These are phyloP conservation scores for Dasypus novemcinctus DNA, from an alignment of 2,113 vertebrate species.

Conservation along the genomic window DNA sequence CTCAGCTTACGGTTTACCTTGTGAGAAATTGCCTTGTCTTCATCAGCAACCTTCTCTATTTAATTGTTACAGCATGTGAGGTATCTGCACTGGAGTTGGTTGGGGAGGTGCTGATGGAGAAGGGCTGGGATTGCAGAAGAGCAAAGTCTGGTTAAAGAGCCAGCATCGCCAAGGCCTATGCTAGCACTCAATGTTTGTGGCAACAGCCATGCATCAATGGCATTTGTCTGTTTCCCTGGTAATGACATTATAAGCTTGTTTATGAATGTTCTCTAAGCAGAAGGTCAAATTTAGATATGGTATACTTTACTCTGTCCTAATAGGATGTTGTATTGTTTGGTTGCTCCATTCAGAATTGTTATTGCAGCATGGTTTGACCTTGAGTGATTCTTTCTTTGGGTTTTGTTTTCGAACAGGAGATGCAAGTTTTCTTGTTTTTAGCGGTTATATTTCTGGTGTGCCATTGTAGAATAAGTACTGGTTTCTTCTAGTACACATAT, in stretches of 20 bases:
- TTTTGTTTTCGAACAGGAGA: background rate
- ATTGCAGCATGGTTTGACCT: background rate
- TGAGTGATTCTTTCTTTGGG: background rate
- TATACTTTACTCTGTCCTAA: background rate
- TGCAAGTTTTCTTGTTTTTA: background rate
- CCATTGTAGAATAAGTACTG: rapidly evolving
- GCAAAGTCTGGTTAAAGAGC: background rate
- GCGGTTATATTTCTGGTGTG: background rate
- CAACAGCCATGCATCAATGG: background rate
- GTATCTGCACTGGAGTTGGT: background rate
- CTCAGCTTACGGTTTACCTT: background rate
- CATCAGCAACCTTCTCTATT: background rate
- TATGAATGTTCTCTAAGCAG: background rate
- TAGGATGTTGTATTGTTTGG: background rate
- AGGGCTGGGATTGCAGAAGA: too few relatives aligned
- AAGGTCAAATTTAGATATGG: background rate
- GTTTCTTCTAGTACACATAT: background rate
- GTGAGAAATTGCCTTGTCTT: background rate
- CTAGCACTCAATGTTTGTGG: background rate
- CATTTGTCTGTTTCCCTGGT: background rate
- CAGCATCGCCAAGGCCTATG: background rate
- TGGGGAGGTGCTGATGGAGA: background rate
- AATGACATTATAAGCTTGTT: background rate
- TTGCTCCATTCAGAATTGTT: background rate
- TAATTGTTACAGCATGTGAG: background rate